Evolutionary conservation across 1,140 invertebrate genomes (phyloP).

Genomic region (Harpegnathos saltator): DNA sequence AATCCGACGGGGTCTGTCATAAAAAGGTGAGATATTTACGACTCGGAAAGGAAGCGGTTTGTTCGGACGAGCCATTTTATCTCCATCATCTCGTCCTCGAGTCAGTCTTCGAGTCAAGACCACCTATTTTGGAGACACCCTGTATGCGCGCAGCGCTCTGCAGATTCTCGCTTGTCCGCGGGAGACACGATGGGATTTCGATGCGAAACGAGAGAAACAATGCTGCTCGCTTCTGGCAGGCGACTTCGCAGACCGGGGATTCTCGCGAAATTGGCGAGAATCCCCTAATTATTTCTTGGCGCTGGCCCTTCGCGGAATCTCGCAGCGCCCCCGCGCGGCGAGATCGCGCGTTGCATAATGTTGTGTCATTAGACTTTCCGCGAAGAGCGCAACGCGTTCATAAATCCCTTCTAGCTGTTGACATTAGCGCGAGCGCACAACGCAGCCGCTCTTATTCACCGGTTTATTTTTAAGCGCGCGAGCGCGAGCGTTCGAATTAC

Average conservation of each 20-base stretch:
- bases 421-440: slow-evolving; percentile 53
- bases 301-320: background rate
- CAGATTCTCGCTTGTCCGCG: no score
- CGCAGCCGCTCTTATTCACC: slow-evolving; percentile 65
- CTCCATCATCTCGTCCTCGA: no score
- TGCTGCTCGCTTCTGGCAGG: background rate
- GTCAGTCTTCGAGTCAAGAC: no score
- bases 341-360: slow-evolving; percentile 60
- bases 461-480: slow-evolving; percentile 70
- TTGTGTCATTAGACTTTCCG: slow-evolving; percentile 71
- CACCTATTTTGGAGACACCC: background rate
- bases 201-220: background rate
- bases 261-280: background rate
- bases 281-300: slow-evolving; percentile 5
- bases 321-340: background rate
- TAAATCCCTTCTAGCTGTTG: slow-evolving; percentile 70
- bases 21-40: no score
- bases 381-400: slow-evolving; percentile 66
- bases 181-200: background rate
- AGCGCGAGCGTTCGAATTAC: slow-evolving; percentile 49
- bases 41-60: no score
- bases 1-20: no score
- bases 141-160: background rate
- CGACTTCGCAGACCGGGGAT: no score
- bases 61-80: no score